Evolutionary conservation across 2,113 vertebrate species (phyloP).

Genomic region (Micromys minutus): DNA sequence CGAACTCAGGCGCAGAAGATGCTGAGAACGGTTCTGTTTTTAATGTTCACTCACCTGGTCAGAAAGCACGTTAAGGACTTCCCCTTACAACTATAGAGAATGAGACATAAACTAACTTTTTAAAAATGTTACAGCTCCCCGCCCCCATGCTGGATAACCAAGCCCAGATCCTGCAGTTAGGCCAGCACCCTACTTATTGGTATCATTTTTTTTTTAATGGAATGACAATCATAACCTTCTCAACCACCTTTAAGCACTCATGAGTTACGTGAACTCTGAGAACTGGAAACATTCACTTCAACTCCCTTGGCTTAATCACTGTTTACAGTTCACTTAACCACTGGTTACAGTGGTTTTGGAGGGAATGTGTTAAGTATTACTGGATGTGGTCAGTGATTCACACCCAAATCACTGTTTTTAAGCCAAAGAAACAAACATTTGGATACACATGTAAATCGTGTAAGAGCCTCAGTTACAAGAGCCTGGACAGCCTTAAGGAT

Average conservation of each 20-base stretch:
- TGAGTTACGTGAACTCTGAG: background rate
- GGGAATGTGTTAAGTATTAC: background rate
- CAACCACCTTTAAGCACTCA: background rate
- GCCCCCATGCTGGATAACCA: background rate
- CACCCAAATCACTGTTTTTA: constrained; percentile 57
- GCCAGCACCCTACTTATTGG: background rate
- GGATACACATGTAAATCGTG: background rate
- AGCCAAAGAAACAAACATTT: constrained; percentile 47
- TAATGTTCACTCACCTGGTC: background rate
- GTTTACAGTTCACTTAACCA: background rate
- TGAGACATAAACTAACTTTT: background rate
- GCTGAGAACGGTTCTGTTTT: background rate
- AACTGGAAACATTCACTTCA: background rate
- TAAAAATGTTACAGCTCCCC: background rate
- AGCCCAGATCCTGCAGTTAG: background rate
- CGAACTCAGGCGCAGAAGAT: background rate
- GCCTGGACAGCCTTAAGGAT: background rate
- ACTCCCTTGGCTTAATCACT: background rate
- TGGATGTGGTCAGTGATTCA: constrained; percentile 46
- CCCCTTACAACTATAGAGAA: background rate
- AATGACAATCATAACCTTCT: background rate
- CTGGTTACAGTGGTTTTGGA: background rate
- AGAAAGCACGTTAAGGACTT: background rate
- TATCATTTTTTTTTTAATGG: background rate
- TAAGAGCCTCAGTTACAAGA: constrained; percentile 24